Conservation (phyloP, 2,797 vertebrate genomes). For the Girardinus metallicus region DNA sequence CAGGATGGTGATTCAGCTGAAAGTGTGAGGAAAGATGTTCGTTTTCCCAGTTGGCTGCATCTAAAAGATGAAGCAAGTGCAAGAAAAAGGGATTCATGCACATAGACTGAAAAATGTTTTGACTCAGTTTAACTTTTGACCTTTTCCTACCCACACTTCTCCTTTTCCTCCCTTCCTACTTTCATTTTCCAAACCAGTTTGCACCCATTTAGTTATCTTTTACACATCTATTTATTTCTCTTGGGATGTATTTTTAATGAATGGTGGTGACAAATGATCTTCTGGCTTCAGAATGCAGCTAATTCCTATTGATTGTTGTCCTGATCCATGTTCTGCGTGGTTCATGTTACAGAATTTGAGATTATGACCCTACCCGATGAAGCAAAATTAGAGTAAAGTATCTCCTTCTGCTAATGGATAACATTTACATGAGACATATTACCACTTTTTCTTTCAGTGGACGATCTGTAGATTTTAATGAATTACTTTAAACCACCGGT, state of each 20-base stretch:
- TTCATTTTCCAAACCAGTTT: not conserved
- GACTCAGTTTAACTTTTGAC: not conserved
- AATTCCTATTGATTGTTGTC: not conserved
- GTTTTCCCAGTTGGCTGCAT: not conserved
- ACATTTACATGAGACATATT: not conserved
- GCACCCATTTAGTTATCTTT: not conserved
- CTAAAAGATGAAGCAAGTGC: not conserved
- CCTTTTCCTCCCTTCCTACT: not conserved
- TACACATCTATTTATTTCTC: not conserved
- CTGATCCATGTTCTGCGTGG: not conserved
- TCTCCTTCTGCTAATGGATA: not conserved
- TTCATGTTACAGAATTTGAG: not conserved
- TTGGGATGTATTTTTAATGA: not conserved
- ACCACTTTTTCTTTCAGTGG: not conserved
- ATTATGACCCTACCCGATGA: not conserved
- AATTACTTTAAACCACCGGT: not conserved
- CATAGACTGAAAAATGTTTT: not conserved
- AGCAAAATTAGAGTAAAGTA: not conserved
- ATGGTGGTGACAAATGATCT: not conserved
- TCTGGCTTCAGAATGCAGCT: not conserved
- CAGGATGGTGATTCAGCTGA: conserved; percentile 5
- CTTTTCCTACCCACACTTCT: not conserved
- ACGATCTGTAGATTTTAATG: not conserved
- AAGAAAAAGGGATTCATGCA: not conserved
- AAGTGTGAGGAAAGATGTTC: not conserved